Evolutionary conservation across 2,888 invertebrate genomes (phyloP), one percentile per base, ranked within the genome.

Genomic region (Melanotus villosus): DNA sequence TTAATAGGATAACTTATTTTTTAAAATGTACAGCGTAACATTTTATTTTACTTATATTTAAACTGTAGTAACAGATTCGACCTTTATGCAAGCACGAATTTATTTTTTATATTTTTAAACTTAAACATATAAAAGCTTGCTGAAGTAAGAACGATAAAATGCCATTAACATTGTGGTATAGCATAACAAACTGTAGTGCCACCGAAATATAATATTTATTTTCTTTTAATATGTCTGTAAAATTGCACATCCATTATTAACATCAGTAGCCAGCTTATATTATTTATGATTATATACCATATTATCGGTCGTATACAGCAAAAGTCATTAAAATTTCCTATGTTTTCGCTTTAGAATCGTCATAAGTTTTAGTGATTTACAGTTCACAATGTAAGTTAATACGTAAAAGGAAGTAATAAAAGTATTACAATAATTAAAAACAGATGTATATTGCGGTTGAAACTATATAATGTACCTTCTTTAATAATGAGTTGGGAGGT

Each of bases 351-450:
- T 26, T 58, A 16, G 12, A 19, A 56, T 56, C 36, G 36, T 26
- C 34, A 16, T 12, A 6, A 7, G 2, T 32, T 1, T 36, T 6
- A 32, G 10, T 52, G 34, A 52, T 52, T 52, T 52, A 52, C 52
- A 34, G 16, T 34, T 10, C 52, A 18, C 18, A 32, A 18, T 52
- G 52, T 32, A 52, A 52, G 52, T 10, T 32, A 52, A 56, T 64
- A 64, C 41, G 12, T 19, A 21, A 38, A 50, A 23, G 30, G 30
- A 43, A 36, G 63, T 36, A 63, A 63, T 63, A 52, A 63, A 63
- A 50, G 52, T 56, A 64, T 23, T 34, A 64, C 7, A 41, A 64
- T 56, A 64, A 64, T 64, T 64, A 64, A 56, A 54, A 30, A 43
- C 64, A 64, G 54, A 64, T 56, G 43, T 43, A 64, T 23, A 52